Evolutionary conservation across 92 coral and sea anemone genomes (phyloP), one percentile per base, ranked within the genome.

Genomic region (Palythoa heliodiscus): DNA sequence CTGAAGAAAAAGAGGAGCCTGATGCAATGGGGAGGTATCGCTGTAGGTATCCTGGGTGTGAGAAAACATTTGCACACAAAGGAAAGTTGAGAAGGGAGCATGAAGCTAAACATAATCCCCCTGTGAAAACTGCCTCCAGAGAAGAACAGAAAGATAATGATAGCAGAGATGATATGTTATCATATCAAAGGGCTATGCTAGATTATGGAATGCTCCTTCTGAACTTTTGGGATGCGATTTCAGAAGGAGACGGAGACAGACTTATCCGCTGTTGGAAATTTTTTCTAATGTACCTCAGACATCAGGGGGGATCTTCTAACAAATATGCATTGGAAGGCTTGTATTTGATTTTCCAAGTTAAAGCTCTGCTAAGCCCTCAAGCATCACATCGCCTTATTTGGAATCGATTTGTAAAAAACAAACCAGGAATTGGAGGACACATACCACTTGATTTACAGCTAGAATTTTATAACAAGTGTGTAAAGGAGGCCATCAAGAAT

Each of bases 401-500:
- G 91, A 88, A 88, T 69, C 88, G 91, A 40, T 84, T 38, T 12
- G 91, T 40, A 11, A 88, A 84, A 48, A 37, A n/a, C 50, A 67
- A 37, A 69, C 74, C 63, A 16, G 64, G 85, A 50, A 25, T n/a
- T 10, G 91, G 83, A 0, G 88, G 78, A 70, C 80, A 20, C 17
- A 48, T 61, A 81, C 87, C 87, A 23, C 83, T 87, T 48, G 90
- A 87, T 83, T 74, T 87, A 35, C 88, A 75, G 25, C 83, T 90
- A 64, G 93, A 87, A 82, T 90, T 90, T 63, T 87, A 48, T 66
- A 88, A 90, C 69, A 84, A 88, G 58, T 57, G 73, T 58, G 68
- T 90, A 39, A 90, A 90, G 75, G 93, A 88, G 80, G 91, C 80
- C 3, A 84, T 90, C 20, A 90, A 76, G 75, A 78, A 90, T 54